These are phyloP conservation scores for Phocoena phocoena DNA, from an alignment of 2,113 vertebrate genomes.

Conservation along the genomic window DNA sequence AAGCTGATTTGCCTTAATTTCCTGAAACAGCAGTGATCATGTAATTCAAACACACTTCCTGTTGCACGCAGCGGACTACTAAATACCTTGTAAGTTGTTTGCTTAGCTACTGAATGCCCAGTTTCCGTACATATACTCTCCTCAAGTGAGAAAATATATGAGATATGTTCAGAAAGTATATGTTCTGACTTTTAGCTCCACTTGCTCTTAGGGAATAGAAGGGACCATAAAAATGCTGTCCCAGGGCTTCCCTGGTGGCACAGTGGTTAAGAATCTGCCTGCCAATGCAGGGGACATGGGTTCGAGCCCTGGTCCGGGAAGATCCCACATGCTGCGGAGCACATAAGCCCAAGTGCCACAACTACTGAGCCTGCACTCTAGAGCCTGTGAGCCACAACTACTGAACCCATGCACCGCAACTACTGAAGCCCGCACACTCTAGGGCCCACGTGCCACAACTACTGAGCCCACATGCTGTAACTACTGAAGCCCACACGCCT, in stretches of 20 bases:
- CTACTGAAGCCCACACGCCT: no score
- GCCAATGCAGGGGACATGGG: no score
- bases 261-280: no score
- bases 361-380: no score
- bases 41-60: background rate
- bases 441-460: no score
- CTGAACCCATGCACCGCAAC: no score
- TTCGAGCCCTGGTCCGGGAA: no score
- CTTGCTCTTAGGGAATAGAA: background rate
- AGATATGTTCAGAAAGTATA: background rate
- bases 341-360: no score
- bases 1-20: slow-evolving; percentile 42
- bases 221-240: background rate
- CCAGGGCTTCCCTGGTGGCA: background rate
- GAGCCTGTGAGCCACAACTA: no score
- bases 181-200: background rate
- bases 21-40: background rate
- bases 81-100: background rate
- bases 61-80: background rate
- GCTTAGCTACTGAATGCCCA: background rate
- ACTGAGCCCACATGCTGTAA: no score
- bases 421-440: no score
- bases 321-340: no score
- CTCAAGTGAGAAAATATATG: background rate
- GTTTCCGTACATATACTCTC: background rate